phyloP scores from a whole-genome alignment of 2,113 vertebrate species.

The Plecturocebus donacophilus region DNA sequence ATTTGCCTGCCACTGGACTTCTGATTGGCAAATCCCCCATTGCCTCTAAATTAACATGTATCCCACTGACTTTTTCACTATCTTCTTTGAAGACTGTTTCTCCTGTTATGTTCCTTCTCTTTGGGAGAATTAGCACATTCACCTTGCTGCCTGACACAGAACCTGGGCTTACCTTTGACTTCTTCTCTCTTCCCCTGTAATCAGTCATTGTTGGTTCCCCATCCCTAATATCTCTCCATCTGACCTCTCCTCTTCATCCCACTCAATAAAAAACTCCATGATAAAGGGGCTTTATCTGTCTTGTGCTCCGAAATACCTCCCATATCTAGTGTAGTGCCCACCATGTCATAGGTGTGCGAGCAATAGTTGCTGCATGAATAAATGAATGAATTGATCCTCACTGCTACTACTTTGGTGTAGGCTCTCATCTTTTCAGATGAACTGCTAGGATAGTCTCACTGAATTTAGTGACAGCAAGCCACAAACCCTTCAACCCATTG shows the following conservation, averaged over 20 bases:
- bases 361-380: neutral
- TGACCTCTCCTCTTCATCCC: neutral
- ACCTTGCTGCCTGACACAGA: neutral
- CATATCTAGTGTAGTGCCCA: neutral
- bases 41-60: neutral
- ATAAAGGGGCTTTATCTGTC: neutral
- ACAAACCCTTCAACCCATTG: neutral
- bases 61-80: neutral
- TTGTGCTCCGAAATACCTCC: neutral
- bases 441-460: neutral
- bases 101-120: neutral
- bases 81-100: neutral
- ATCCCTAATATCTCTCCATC: neutral
- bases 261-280: neutral
- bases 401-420: neutral
- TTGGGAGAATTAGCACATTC: neutral
- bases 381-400: neutral
- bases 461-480: neutral
- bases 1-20: neutral
- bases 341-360: neutral
- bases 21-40: neutral
- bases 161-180: neutral
- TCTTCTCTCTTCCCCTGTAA: neutral
- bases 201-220: neutral
- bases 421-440: neutral